A percentile compares a stretch with the other conserved stretches of the same genome.
These are phyloP conservation scores for Avahi laniger DNA, from an alignment of 2,797 vertebrate genomes.

Conservation along the genomic window DNA sequence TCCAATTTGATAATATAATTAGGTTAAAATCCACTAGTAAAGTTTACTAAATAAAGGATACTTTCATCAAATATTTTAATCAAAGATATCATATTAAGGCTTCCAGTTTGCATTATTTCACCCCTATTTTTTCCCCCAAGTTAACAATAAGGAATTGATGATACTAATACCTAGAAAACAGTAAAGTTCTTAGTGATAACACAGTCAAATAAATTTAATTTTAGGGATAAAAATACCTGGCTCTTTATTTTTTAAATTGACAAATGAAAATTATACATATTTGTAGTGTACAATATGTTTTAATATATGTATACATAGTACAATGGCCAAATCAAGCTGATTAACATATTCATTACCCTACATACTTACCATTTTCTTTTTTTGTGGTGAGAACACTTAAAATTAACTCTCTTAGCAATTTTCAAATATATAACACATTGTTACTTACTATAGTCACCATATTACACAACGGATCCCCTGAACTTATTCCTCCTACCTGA, in stretches of 20 bases:
- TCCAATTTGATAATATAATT: background rate
- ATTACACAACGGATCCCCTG: background rate
- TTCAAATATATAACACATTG: background rate
- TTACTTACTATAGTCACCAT: background rate
- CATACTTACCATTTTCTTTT: background rate
- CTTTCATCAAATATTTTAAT: background rate
- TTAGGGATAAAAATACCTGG: background rate
- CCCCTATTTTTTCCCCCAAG: background rate
- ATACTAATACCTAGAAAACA: background rate
- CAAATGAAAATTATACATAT: background rate
- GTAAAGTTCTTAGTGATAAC: background rate
- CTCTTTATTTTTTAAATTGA: background rate
- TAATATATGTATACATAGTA: background rate
- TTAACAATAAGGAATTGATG: background rate
- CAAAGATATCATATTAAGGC: background rate
- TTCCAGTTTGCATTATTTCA: slow-evolving; percentile 16
- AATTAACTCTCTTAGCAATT: background rate
- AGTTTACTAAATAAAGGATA: background rate
- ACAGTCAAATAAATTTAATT: background rate
- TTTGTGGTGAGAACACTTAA: background rate
- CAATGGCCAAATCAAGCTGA: background rate
- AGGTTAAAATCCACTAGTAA: background rate
- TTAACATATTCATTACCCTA: background rate
- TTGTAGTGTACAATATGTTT: background rate
- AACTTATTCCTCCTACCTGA: background rate